Conservation (phyloP, 23 tunicate species). For the Corella eumyota region DNA sequence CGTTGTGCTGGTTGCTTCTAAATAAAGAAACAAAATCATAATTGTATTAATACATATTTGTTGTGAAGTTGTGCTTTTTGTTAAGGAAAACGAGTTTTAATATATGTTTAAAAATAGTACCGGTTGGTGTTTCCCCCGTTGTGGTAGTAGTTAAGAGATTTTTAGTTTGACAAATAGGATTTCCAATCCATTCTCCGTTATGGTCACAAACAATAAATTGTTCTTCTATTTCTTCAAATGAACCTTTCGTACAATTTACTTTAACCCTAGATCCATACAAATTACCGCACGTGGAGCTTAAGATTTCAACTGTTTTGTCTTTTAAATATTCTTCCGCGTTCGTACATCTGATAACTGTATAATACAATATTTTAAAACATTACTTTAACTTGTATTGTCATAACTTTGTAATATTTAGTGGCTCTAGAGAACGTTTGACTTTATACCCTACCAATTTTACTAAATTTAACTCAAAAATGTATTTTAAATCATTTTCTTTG, state of each 20-base stretch:
- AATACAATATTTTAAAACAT: background rate
- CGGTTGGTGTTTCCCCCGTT: background rate
- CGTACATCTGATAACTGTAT: constrained; percentile 15
- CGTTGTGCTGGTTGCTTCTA: no score
- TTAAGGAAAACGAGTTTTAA: no score
- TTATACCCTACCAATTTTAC: no score
- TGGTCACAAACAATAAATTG: constrained; percentile 20
- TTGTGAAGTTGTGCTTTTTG: no score
- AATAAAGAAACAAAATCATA: no score
- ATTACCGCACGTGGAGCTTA: constrained; percentile 8
- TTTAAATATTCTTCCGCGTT: background rate
- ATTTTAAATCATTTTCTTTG: no score
- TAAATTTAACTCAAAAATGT: no score
- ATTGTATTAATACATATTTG: no score
- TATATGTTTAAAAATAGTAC: no score
- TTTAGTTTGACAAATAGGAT: constrained; percentile 14
- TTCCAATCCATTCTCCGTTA: constrained; percentile 41
- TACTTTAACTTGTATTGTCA: background rate
- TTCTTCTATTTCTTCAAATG: background rate
- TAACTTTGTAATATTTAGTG: background rate
- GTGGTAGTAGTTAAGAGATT: background rate
- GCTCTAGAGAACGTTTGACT: no score
- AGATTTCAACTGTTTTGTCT: background rate
- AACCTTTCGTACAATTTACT: constrained; percentile 21
- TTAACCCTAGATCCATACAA: constrained; percentile 27